Evolutionary conservation across 2,797 vertebrate species (phyloP), one percentile per base, ranked within the genome.

Genomic region (Masticophis lateralis): DNA sequence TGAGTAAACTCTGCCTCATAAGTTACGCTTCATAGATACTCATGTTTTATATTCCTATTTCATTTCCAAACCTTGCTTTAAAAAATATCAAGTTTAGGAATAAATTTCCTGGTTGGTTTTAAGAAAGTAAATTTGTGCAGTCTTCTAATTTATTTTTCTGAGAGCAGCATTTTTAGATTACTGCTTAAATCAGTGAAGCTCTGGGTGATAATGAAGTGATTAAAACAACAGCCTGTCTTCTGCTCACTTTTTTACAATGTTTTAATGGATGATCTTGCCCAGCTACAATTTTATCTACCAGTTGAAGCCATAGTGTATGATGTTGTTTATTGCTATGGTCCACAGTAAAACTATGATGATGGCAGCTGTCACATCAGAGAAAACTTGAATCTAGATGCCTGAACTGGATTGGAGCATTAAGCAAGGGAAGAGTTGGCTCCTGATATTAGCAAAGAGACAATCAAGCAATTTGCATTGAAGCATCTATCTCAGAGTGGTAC

Each of bases 361-460:
- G 60, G 60, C 43, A 91, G 27, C 5, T 87, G 63, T 91, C 59
- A 57, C 25, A 32, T 69, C 91, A 92, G 61, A 57, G 43, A 90
- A 92, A 88, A 86, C 37, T 57, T 57, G 92, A 91, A 89, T 88
- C 43, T 83, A 63, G 59, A 37, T 55, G 28, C 91, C 93, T 74
- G 25, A 60, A 93, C 93, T 96, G 93, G 93, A 93, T 79, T 90
- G 94, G 93, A 94, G 94, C 91, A 90, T 12, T 91, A 90, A 91
- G 89, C 55, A 92, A 92, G 90, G 89, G 92, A 95, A 91, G 92
- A 37, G 47, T 92, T 88, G 88, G 90, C 69, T 88, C 57, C 94
- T 94, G 96, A 92, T 96, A 87, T 95, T 96, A 95, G 90, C 12
- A 51, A 97, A 96, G 87, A 98, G 95, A 96, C 96, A 96, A 92